Evolutionary conservation across 2,888 invertebrate species (phyloP).

Genomic region (Pherbina coryleti): DNA sequence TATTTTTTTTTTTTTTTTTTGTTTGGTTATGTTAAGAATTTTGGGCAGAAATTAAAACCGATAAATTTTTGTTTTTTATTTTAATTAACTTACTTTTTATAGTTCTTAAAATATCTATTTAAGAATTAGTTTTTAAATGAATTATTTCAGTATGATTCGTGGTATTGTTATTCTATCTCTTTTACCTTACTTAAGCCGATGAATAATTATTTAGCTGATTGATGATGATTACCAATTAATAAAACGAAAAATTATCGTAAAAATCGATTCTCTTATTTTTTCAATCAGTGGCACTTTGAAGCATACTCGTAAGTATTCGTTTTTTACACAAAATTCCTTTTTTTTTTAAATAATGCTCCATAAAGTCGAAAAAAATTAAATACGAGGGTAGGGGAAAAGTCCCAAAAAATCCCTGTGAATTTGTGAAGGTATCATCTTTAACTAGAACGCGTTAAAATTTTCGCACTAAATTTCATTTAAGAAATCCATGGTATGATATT

Average conservation of each 20-base stretch:
- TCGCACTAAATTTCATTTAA: too few relatives aligned
- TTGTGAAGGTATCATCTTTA: too few relatives aligned
- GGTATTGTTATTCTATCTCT: slow-evolving; percentile 4
- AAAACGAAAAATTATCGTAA: slow-evolving; percentile 20
- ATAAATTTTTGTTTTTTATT: background rate
- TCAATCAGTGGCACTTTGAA: background rate
- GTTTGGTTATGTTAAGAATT: background rate
- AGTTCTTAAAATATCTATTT: background rate
- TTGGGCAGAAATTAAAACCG: background rate
- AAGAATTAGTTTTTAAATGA: background rate
- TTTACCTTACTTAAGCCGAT: slow-evolving; percentile 1
- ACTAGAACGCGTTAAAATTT: too few relatives aligned
- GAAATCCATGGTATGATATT: too few relatives aligned
- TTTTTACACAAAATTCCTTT: too few relatives aligned
- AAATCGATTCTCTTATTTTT: slow-evolving; percentile 1
- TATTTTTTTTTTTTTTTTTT: background rate
- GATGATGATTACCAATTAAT: slow-evolving; percentile 22
- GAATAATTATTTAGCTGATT: background rate
- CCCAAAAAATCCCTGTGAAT: too few relatives aligned
- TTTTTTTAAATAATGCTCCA: too few relatives aligned
- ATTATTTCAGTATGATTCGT: background rate
- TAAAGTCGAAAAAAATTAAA: too few relatives aligned
- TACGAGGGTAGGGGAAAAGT: too few relatives aligned
- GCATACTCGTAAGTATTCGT: background rate
- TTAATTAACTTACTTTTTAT: slow-evolving; percentile 1